A percentile compares a stretch with the other conserved stretches of the same genome.
phyloP scores from a whole-genome alignment of 2,888 invertebrate species.

The Aethes cnicana region DNA sequence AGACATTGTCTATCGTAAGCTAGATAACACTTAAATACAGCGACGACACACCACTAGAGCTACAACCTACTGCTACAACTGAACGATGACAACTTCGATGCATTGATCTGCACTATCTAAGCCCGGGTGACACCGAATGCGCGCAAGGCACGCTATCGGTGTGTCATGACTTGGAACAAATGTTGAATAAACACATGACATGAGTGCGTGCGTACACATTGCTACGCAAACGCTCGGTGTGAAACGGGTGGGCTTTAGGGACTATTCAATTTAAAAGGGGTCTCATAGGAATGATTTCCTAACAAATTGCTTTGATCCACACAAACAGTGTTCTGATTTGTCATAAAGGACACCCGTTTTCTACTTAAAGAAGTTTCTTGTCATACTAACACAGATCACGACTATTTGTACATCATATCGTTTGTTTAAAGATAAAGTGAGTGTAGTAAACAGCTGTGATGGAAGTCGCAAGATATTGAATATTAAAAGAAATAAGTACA shows the following conservation, averaged over 20 bases:
- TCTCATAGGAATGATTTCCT: too few relatives aligned
- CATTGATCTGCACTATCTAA: slow-evolving; percentile 40
- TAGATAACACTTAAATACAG: slow-evolving; percentile 53
- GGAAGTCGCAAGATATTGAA: slow-evolving; percentile 12
- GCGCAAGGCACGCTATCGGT: too few relatives aligned
- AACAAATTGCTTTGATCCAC: too few relatives aligned
- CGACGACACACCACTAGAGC: slow-evolving; percentile 56
- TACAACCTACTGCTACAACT: slow-evolving; percentile 55
- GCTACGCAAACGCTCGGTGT: too few relatives aligned
- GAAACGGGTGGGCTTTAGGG: background rate
- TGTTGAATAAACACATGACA: too few relatives aligned
- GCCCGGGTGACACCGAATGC: too few relatives aligned
- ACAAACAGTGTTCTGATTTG: too few relatives aligned
- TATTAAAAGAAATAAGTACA: slow-evolving; percentile 50
- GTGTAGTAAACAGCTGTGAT: slow-evolving; percentile 1
- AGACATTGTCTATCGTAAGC: slow-evolving; percentile 70
- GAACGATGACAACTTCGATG: slow-evolving; percentile 48
- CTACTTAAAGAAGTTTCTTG: too few relatives aligned
- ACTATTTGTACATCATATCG: slow-evolving; percentile 11
- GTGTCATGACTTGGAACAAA: too few relatives aligned
- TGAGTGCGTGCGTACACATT: background rate
- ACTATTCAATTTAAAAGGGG: background rate
- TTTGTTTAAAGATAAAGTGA: slow-evolving; percentile 8
- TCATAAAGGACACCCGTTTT: too few relatives aligned
- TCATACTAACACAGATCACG: slow-evolving; percentile 7